Evolutionary conservation across 2,888 invertebrate species (phyloP).

Genomic region (Nomada hirtipes): DNA sequence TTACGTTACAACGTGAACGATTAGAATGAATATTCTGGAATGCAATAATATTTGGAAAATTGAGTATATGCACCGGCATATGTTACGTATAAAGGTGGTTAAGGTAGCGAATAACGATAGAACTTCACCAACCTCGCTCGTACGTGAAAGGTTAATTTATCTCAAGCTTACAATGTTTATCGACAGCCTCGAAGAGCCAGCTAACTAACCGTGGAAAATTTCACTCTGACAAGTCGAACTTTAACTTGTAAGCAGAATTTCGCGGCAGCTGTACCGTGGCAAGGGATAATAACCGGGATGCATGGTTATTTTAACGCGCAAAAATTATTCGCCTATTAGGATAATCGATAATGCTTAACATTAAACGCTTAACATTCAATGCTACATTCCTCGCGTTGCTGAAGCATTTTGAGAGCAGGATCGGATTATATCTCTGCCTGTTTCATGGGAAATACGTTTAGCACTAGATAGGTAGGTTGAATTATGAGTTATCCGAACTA

Average conservation of each 20-base stretch:
- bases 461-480: too few relatives aligned
- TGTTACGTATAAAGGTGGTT: neutral
- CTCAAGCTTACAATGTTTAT: constrained; percentile 31
- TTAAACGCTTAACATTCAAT: constrained; percentile 15
- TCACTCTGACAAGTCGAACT: constrained; percentile 31
- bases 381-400: neutral
- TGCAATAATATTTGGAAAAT: too few relatives aligned
- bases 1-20: too few relatives aligned
- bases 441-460: neutral
- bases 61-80: too few relatives aligned
- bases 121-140: neutral
- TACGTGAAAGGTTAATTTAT: constrained; percentile 37
- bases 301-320: constrained; percentile 18
- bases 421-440: neutral
- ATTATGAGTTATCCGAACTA: too few relatives aligned
- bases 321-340: constrained; percentile 37
- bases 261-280: constrained; percentile 8
- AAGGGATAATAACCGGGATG: constrained; percentile 6
- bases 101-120: constrained; percentile 2
- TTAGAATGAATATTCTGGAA: too few relatives aligned
- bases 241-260: constrained; percentile 16
- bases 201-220: constrained; percentile 40
- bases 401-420: neutral
- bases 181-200: constrained; percentile 5
- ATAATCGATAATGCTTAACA: constrained; percentile 36